Conservation (phyloP, 1,140 invertebrate species). For the Hestina assimilis region DNA sequence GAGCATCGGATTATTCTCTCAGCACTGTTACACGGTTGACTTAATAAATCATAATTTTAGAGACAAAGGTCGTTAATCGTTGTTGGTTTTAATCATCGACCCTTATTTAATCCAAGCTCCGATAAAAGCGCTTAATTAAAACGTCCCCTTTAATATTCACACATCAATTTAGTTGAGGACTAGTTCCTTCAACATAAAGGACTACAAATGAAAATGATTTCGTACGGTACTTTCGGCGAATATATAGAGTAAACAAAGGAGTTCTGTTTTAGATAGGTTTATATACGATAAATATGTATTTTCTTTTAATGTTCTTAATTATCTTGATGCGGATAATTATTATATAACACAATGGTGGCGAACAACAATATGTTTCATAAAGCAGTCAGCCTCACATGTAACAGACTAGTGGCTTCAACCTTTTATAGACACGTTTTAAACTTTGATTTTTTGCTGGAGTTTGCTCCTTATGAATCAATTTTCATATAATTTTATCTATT, state of each 20-base stretch:
- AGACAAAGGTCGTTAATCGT: slow-evolving; percentile 65
- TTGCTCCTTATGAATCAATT: too few species aligned
- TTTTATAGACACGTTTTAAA: too few species aligned
- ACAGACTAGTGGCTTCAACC: too few species aligned
- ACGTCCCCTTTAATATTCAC: slow-evolving; percentile 34
- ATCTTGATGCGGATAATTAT: too few species aligned
- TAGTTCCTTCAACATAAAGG: slow-evolving; percentile 8
- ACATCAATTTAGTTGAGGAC: slow-evolving; percentile 20
- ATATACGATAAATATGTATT: background rate
- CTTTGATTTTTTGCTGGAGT: too few species aligned
- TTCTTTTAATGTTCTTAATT: background rate
- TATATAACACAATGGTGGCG: too few species aligned
- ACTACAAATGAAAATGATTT: slow-evolving; percentile 3
- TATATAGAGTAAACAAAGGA: background rate
- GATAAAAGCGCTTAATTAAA: slow-evolving; percentile 70
- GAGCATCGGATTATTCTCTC: slow-evolving; percentile 15
- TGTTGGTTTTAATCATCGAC: slow-evolving; percentile 59
- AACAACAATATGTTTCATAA: too few species aligned
- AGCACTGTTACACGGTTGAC: slow-evolving; percentile 23
- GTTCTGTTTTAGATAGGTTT: background rate
- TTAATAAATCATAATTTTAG: slow-evolving; percentile 66
- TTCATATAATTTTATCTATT: too few species aligned
- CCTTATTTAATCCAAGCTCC: slow-evolving; percentile 54
- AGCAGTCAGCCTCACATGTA: too few species aligned
- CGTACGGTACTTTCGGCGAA: background rate